Percentiles rank a stretch among this genome's conserved stretches.
These are phyloP conservation scores for Drosophila nigromelanica DNA, from an alignment of 1,140 invertebrate genomes.

Conservation along the genomic window DNA sequence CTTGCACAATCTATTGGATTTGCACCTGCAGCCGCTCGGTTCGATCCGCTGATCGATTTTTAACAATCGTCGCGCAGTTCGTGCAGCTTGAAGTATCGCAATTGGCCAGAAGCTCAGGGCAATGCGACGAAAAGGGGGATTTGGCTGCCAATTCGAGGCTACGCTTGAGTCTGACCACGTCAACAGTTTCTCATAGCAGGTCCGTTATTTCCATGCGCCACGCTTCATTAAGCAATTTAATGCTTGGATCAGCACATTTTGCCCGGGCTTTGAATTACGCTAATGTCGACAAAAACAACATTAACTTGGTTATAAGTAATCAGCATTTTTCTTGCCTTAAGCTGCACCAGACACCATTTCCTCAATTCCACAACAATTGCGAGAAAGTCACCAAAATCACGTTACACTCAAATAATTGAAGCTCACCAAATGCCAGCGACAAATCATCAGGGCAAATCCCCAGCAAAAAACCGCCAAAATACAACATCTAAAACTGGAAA, in stretches of 20 bases:
- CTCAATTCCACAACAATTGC: conserved; percentile 12
- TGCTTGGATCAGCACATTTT: conserved; percentile 71
- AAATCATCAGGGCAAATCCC: conserved; percentile 34
- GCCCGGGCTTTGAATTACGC: conserved; percentile 59
- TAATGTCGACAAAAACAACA: conserved; percentile 29
- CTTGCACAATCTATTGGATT: conserved; percentile 45
- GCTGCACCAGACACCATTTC: conserved; percentile 22
- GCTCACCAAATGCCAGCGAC: conserved; percentile 50
- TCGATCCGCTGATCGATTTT: conserved; percentile 39
- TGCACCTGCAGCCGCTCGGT: conserved; percentile 35
- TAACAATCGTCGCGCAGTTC: conserved; percentile 28
- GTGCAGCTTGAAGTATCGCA: conserved; percentile 39
- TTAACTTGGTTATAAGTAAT: conserved; percentile 35
- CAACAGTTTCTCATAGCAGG: conserved; percentile 31
- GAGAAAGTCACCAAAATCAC: conserved; percentile 57
- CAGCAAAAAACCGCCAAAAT: not conserved
- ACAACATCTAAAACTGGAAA: conserved; percentile 5
- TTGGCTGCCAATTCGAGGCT: not conserved
- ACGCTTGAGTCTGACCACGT: not conserved
- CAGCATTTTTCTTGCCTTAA: conserved; percentile 50
- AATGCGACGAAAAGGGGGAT: not conserved
- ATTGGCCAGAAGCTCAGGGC: not conserved
- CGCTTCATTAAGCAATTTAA: conserved; percentile 73
- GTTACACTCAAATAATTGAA: conserved; percentile 36
- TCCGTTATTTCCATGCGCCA: conserved; percentile 71